Conservation (phyloP, 2,888 invertebrate species). For the Dascillus cervinus region DNA sequence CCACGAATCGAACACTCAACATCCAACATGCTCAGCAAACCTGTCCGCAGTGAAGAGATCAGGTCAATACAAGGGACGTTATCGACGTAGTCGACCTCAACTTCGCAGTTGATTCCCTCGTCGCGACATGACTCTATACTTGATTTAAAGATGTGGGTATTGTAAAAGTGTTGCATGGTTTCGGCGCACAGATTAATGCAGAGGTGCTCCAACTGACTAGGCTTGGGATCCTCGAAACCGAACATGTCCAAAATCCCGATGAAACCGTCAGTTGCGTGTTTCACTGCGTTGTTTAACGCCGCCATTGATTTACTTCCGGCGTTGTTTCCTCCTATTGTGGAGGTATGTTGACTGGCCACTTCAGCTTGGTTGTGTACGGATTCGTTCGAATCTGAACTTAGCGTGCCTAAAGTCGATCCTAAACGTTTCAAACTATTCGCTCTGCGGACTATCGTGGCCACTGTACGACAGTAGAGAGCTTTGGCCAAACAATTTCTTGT, state of each 20-base stretch:
- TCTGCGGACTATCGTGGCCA: slow-evolving; percentile 86
- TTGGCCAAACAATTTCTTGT: slow-evolving; percentile 86
- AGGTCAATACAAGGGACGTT: slow-evolving; percentile 94
- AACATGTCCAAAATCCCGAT: slow-evolving; percentile 96
- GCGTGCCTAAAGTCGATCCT: slow-evolving; percentile 72
- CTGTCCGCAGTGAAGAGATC: slow-evolving; percentile 86
- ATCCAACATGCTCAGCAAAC: slow-evolving; percentile 85
- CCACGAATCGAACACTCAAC: slow-evolving; percentile 83
- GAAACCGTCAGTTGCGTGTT: slow-evolving; percentile 90
- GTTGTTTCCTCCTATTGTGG: slow-evolving; percentile 65
- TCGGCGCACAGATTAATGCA: slow-evolving; percentile 94
- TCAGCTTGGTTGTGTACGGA: slow-evolving; percentile 84
- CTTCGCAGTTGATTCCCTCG: slow-evolving; percentile 83
- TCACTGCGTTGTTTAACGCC: slow-evolving; percentile 82
- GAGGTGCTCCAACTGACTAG: slow-evolving; percentile 84
- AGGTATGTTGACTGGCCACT: slow-evolving; percentile 77
- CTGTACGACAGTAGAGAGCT: slow-evolving; percentile 89
- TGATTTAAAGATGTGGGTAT: slow-evolving; percentile 92
- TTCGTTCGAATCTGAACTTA: slow-evolving; percentile 88
- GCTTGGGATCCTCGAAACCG: slow-evolving; percentile 89
- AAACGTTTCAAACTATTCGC: slow-evolving; percentile 86
- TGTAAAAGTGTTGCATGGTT: slow-evolving; percentile 97
- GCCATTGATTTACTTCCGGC: slow-evolving; percentile 88
- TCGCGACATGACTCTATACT: slow-evolving; percentile 89
- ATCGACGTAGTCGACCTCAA: slow-evolving; percentile 90